Evolutionary conservation across 2,797 vertebrate genomes (phyloP).

Genomic region (Gymnocypris eckloni): DNA sequence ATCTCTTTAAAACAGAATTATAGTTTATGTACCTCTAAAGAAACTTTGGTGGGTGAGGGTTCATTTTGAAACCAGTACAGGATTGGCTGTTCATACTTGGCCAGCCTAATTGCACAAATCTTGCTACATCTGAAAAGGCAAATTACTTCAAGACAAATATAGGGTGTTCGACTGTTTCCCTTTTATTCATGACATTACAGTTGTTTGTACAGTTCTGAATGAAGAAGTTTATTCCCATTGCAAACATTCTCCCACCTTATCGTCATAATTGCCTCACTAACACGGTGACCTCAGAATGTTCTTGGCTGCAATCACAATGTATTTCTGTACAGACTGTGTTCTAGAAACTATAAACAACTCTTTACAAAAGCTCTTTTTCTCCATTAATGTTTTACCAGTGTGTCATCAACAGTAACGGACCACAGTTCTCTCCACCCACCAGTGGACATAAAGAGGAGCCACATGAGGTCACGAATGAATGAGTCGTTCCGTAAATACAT

Average conservation of each 20-base stretch:
- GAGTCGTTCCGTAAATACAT: constrained; percentile 55
- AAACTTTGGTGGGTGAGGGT: not conserved
- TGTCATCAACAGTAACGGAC: constrained; percentile 54
- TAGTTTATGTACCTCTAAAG: not conserved
- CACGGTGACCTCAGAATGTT: constrained; percentile 41
- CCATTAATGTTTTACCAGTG: constrained; percentile 47
- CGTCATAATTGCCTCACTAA: constrained; percentile 42
- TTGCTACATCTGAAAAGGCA: constrained; percentile 21
- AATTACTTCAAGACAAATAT: constrained; percentile 24
- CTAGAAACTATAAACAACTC: constrained; percentile 39
- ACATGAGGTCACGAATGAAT: constrained; percentile 60
- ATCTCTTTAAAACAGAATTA: not conserved
- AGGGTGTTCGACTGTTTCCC: not conserved
- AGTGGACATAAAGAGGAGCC: constrained; percentile 56
- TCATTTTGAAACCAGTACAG: constrained; percentile 11
- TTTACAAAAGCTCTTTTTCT: constrained; percentile 51
- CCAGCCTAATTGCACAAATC: constrained; percentile 20
- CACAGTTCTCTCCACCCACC: constrained; percentile 52
- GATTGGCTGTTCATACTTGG: not conserved
- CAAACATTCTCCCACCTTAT: constrained; percentile 48
- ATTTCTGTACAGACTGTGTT: constrained; percentile 53
- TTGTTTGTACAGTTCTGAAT: constrained; percentile 30
- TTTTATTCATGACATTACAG: constrained; percentile 11
- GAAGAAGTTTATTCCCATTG: constrained; percentile 40
- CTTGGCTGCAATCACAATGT: constrained; percentile 40